Conservation (phyloP, 2,888 invertebrate species). For the Chrysotoxum bicinctum region DNA sequence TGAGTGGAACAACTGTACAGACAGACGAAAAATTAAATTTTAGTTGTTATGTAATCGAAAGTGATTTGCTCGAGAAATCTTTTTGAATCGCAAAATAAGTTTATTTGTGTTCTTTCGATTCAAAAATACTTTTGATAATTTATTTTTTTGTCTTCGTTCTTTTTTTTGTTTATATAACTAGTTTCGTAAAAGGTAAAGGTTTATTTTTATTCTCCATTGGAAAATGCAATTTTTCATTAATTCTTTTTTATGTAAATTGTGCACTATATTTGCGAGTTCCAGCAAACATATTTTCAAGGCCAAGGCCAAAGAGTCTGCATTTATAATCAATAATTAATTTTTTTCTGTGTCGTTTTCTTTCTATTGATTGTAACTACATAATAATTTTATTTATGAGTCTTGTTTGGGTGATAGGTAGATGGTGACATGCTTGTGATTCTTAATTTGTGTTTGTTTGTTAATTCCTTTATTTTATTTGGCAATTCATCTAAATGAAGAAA, state of each 20-base stretch:
- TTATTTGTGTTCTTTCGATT: slow-evolving; percentile 26
- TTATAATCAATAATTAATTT: slow-evolving; percentile 5
- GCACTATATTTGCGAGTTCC: not conserved
- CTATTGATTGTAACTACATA: not conserved
- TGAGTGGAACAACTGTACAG: not conserved
- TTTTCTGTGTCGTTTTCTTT: not conserved
- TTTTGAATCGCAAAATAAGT: slow-evolving; percentile 48
- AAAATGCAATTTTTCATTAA: not conserved
- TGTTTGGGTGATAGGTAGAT: not conserved
- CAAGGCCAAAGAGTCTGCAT: slow-evolving; percentile 51
- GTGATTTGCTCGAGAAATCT: slow-evolving; percentile 17
- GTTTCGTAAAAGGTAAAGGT: not conserved
- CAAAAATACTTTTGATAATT: slow-evolving; percentile 10
- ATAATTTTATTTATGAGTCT: not conserved
- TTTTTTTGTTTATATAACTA: not conserved
- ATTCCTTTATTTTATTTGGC: not conserved
- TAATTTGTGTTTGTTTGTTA: not conserved
- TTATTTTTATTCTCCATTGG: not conserved
- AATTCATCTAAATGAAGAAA: not conserved
- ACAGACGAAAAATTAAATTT: slow-evolving; percentile 5
- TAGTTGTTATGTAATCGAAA: slow-evolving; percentile 50
- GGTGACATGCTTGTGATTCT: not conserved
- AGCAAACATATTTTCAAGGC: slow-evolving; percentile 40
- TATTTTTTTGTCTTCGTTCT: not conserved
- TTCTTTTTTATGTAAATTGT: not conserved